Evolutionary conservation across 2,797 vertebrate genomes (phyloP).

Genomic region (Eulemur rubriventer): DNA sequence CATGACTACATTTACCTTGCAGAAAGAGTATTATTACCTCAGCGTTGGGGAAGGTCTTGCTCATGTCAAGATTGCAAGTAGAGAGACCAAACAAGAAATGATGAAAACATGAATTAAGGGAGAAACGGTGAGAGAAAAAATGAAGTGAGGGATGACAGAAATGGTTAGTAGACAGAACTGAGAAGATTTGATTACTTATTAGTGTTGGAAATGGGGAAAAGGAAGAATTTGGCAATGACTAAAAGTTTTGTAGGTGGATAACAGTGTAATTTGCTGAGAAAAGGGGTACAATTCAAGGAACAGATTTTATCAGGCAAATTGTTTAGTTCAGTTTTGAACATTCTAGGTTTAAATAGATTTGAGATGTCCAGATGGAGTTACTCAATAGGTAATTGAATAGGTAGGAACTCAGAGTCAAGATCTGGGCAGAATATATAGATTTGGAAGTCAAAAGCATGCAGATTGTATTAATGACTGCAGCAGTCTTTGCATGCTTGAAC

Average conservation of each 20-base stretch:
- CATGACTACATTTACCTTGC: neutral
- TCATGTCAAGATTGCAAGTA: neutral
- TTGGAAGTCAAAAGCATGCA: neutral
- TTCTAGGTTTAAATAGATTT: neutral
- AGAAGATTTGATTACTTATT: neutral
- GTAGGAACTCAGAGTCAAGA: neutral
- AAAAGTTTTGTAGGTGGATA: neutral
- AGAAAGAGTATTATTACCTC: neutral
- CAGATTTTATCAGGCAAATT: neutral
- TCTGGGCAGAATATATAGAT: neutral
- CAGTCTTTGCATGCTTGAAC: neutral
- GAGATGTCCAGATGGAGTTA: neutral
- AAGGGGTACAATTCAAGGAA: neutral
- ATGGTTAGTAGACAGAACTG: neutral
- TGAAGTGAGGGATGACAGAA: neutral
- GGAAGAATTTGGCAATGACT: neutral
- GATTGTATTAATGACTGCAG: neutral
- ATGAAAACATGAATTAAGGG: neutral
- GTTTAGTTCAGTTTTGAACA: slow-evolving; percentile 8
- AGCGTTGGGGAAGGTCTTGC: neutral
- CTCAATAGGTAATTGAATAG: neutral
- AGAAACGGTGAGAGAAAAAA: neutral
- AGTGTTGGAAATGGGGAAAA: neutral
- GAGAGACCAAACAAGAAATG: neutral
- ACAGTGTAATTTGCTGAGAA: neutral